phyloP scores from a whole-genome alignment of 2,797 vertebrate species.

The Tapera naevia region DNA sequence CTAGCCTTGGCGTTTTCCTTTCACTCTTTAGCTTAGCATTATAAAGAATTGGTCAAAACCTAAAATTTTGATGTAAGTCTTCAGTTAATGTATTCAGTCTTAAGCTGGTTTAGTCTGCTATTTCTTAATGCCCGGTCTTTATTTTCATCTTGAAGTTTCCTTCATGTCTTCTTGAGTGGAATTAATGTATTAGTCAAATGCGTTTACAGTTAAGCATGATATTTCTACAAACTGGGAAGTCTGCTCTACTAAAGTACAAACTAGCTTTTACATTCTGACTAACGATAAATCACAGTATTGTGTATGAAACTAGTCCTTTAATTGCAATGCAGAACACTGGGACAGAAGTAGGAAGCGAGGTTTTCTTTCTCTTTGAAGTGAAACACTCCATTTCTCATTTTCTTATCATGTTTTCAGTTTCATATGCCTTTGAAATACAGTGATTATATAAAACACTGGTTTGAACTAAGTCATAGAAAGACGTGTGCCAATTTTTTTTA shows the following conservation, averaged over 20 bases:
- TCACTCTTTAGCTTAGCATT: not conserved
- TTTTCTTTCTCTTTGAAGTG: slow-evolving; percentile 46
- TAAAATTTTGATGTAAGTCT: not conserved
- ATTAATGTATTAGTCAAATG: not conserved
- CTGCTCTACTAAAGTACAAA: not conserved
- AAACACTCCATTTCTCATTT: slow-evolving; percentile 26
- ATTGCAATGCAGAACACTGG: not conserved
- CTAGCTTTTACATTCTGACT: not conserved
- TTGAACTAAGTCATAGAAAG: slow-evolving; percentile 45
- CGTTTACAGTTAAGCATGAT: not conserved
- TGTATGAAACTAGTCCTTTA: not conserved
- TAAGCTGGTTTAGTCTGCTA: not conserved
- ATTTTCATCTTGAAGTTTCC: not conserved
- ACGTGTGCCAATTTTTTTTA: not conserved
- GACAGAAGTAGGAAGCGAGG: slow-evolving; percentile 22
- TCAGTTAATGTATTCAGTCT: not conserved
- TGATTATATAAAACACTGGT: slow-evolving; percentile 37
- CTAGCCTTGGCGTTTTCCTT: not conserved
- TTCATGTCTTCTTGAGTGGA: not conserved
- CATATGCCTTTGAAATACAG: slow-evolving; percentile 63
- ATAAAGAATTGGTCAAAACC: not conserved
- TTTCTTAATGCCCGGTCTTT: not conserved
- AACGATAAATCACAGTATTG: not conserved
- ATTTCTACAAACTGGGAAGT: not conserved
- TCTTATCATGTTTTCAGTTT: slow-evolving; percentile 57